These are phyloP conservation scores for Crotophaga sulcirostris DNA, from an alignment of 2,113 vertebrate species.

Conservation along the genomic window DNA sequence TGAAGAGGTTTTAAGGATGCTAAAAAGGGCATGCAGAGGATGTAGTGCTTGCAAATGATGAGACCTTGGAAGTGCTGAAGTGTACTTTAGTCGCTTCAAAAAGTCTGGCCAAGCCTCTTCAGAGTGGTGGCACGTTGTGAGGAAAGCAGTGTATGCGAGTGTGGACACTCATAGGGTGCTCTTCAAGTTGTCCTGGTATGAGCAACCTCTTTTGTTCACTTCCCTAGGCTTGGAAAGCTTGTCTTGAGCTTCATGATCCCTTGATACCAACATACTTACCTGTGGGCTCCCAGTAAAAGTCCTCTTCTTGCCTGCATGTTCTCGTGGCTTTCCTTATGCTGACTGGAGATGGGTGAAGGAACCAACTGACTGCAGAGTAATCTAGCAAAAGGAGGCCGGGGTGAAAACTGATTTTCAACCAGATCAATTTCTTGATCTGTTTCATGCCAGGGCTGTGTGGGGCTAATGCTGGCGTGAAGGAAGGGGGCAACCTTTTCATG, in stretches of 20 bases:
- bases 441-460: not conserved
- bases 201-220: not conserved
- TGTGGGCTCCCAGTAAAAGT: not conserved
- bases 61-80: not conserved
- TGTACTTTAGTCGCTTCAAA: not conserved
- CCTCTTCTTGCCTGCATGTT: rapidly evolving
- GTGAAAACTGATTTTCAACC: not conserved
- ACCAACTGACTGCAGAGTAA: not conserved
- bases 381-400: not conserved
- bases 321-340: not conserved
- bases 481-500: not conserved
- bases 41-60: rapidly evolving
- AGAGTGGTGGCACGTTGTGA: rapidly evolving
- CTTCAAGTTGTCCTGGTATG: not conserved
- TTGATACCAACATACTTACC: not conserved
- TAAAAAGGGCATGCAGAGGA: not conserved
- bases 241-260: not conserved
- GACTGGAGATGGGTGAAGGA: not conserved
- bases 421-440: not conserved
- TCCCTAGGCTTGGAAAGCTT: not conserved
- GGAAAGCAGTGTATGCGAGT: not conserved
- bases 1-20: not conserved
- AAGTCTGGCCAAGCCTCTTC: not conserved
- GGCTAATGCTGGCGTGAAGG: not conserved
- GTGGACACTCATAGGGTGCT: not conserved